Conservation (phyloP, 1,140 invertebrate species). For the Chlorops oryzae region DNA sequence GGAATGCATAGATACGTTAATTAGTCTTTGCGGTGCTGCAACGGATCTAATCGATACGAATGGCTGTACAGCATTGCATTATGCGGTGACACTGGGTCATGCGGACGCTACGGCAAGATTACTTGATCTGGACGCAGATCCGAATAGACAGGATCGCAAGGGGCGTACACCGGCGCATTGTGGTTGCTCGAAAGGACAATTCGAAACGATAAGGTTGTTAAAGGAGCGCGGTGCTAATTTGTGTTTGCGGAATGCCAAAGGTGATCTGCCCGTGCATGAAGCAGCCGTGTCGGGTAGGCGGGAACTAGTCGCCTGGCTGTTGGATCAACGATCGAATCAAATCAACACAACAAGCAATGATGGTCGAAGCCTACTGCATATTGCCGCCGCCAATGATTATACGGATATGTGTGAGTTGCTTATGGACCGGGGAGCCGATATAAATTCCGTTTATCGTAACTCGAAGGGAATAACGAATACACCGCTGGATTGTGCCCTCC, state of each 20-base stretch:
- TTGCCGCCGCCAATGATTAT: conserved; percentile 90
- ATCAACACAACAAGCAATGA: conserved; percentile 87
- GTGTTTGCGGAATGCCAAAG: conserved; percentile 85
- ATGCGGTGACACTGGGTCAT: conserved; percentile 91
- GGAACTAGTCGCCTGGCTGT: conserved; percentile 80
- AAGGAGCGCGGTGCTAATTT: conserved; percentile 79
- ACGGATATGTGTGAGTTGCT: conserved; percentile 88
- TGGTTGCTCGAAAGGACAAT: conserved; percentile 92
- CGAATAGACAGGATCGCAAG: conserved; percentile 86
- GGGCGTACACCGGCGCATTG: conserved; percentile 73
- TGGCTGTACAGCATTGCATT: conserved; percentile 92
- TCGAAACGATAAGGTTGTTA: conserved; percentile 54
- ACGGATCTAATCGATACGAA: conserved; percentile 83
- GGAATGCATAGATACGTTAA: conserved; percentile 82
- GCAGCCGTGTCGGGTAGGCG: conserved; percentile 85
- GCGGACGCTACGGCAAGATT: conserved; percentile 87
- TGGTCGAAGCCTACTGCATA: conserved; percentile 86
- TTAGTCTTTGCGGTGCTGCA: conserved; percentile 81
- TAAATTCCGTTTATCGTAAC: conserved; percentile 77
- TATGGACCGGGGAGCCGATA: conserved; percentile 70
- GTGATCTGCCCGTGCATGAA: conserved; percentile 90
- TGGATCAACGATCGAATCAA: conserved; percentile 72
- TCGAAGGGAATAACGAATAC: conserved; percentile 78
- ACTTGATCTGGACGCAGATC: conserved; percentile 79
- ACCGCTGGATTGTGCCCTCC: conserved; percentile 82